Conservation (phyloP, 1,140 invertebrate genomes). For the Daktulosphaira vitifoliae region DNA sequence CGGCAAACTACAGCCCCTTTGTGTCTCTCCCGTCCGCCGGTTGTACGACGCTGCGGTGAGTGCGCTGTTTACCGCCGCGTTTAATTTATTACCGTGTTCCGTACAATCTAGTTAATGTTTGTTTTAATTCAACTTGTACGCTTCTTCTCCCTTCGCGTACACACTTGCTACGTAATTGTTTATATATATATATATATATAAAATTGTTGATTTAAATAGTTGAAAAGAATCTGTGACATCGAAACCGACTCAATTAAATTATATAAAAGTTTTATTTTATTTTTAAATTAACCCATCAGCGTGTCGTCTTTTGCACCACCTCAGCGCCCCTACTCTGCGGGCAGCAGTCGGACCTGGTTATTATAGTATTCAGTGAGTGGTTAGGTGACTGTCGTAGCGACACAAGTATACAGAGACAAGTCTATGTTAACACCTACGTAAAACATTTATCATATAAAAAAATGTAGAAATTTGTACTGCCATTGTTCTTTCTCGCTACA, state of each 20-base stretch:
- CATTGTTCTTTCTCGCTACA: too few relatives aligned
- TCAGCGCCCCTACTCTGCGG: too few relatives aligned
- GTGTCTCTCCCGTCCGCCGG: background rate
- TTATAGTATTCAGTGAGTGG: too few relatives aligned
- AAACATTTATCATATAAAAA: constrained; percentile 29
- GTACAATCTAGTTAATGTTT: constrained; percentile 32
- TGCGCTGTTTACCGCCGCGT: constrained; percentile 2
- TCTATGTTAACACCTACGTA: constrained; percentile 27
- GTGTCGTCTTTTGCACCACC: background rate
- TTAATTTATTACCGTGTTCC: constrained; percentile 33
- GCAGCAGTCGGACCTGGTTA: too few relatives aligned
- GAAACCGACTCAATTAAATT: constrained; percentile 34
- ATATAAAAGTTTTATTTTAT: constrained; percentile 2
- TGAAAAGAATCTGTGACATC: constrained; percentile 12
- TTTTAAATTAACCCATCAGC: constrained; percentile 32
- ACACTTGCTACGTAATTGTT: too few relatives aligned
- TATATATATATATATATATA: too few relatives aligned
- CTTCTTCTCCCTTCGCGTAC: background rate
- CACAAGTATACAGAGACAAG: background rate
- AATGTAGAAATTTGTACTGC: constrained; percentile 6
- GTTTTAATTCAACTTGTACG: constrained; percentile 21
- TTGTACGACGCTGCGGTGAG: background rate
- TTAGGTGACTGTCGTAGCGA: too few relatives aligned
- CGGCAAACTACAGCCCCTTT: constrained; percentile 15
- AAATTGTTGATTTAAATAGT: constrained; percentile 19